phyloP scores from a whole-genome alignment of 2,888 invertebrate genomes.

The Homarus gammarus region DNA sequence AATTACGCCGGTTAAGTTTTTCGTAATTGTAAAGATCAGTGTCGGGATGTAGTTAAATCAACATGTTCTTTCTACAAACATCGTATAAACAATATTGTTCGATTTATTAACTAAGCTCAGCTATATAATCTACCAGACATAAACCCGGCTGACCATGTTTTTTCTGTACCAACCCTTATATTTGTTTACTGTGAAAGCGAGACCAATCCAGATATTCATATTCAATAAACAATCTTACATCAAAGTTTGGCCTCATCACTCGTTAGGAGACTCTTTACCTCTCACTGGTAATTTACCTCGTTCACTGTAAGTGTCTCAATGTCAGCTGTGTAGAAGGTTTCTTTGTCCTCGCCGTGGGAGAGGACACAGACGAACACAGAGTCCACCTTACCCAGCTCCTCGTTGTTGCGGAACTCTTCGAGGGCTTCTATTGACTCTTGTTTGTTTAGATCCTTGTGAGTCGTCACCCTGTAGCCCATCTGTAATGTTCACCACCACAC shows the following conservation, averaged over 20 bases:
- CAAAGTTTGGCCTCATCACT: not conserved
- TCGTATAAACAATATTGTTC: too few species aligned
- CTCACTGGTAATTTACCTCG: constrained; percentile 4
- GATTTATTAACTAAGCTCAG: too few species aligned
- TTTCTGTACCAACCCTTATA: too few species aligned
- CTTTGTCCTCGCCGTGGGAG: constrained; percentile 10
- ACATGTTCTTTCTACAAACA: too few species aligned
- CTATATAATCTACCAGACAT: too few species aligned
- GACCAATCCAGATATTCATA: too few species aligned
- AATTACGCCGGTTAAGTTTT: too few species aligned
- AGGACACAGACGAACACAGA: constrained; percentile 28
- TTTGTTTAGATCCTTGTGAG: not conserved
- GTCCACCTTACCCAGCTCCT: constrained; percentile 19
- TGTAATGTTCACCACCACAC: not conserved
- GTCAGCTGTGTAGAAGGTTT: constrained; percentile 30
- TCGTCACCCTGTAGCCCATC: constrained; percentile 26
- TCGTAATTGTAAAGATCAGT: too few species aligned
- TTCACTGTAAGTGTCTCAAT: not conserved
- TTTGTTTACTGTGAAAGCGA: too few species aligned
- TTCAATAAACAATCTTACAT: too few species aligned
- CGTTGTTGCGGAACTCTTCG: not conserved
- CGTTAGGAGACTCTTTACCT: not conserved
- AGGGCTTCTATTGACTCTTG: not conserved
- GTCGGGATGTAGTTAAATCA: too few species aligned
- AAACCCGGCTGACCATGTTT: too few species aligned